Evolutionary conservation across 2,888 invertebrate genomes (phyloP).

Genomic region (Tenodera sinensis): DNA sequence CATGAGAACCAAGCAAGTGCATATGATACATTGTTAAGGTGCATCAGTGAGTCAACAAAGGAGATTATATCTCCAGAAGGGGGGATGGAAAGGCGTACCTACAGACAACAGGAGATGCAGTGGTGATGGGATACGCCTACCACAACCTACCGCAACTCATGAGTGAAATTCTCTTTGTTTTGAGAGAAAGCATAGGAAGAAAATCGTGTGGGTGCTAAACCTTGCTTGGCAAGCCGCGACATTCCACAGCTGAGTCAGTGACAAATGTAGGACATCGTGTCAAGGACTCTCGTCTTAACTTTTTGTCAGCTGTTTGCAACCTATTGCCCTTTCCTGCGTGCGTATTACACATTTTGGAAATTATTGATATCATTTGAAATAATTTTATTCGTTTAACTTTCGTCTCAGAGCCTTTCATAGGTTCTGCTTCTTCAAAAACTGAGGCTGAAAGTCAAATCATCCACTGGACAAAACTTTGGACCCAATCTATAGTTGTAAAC

Average conservation of each 20-base stretch:
- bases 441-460: too few relatives aligned
- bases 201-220: not conserved
- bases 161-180: not conserved
- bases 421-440: too few relatives aligned
- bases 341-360: not conserved
- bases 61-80: too few relatives aligned
- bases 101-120: too few relatives aligned
- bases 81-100: too few relatives aligned
- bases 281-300: not conserved
- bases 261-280: not conserved
- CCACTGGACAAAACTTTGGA: too few relatives aligned
- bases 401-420: too few relatives aligned
- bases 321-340: not conserved
- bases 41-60: too few relatives aligned
- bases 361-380: not conserved
- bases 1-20: too few relatives aligned
- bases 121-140: not conserved
- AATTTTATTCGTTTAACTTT: too few relatives aligned
- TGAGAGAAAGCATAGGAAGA: not conserved
- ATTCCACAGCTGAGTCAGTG: not conserved
- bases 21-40: too few relatives aligned
- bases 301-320: not conserved
- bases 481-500: too few relatives aligned
- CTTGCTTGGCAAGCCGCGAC: not conserved
- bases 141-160: not conserved